Evolutionary conservation across 2,797 vertebrate genomes (phyloP), one percentile per base, ranked within the genome.

Genomic region (Phoxinus dragarum): DNA sequence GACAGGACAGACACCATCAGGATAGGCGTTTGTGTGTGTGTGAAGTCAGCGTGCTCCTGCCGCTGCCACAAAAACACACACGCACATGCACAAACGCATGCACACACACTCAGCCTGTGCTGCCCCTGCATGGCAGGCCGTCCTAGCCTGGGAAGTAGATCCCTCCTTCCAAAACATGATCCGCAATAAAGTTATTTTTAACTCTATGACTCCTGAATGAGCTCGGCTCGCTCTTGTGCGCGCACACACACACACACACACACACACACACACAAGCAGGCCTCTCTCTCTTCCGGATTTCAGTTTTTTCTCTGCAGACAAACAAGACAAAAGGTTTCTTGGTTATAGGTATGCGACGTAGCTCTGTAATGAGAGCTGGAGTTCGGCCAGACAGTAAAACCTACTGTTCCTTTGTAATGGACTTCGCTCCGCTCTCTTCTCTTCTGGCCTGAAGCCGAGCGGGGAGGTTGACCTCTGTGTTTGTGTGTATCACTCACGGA

Each of bases 161-260:
- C 94, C 95, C 94, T 94, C 95, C 94, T 93, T 93, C 93, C 93
- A 94, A 93, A 95, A 94, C 94, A 94, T 94, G 94, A 95, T 94
- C 93, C 92, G 94, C 92, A 94, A 93, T 94, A 94, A 94, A 95
- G 93, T 94, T 95, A 95, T 95, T 95, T 95, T 94, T 94, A 95
- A 95, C 92, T 84, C 90, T 92, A 93, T 93, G 91, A 94, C 92
- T 93, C 91, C 86, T 72, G 87, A 90, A 92, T 87, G 90, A 92
- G 91, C 68, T 81, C 84, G 89, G 86, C 86, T 84, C 77, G 82
- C 87, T 85, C 81, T 89, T 86, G 88, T 72, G 84, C 87, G 67
- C 88, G 61, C 85, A 85, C 14, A n/a, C 49, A 86, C 42, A 44
- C 42, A 47, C 44, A 47, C 44, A 47, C 44, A 47, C 44, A 12